Base-by-base conservation (phyloP, 2,888 invertebrate genomes). In the Pseudoips prasinana region DNA sequence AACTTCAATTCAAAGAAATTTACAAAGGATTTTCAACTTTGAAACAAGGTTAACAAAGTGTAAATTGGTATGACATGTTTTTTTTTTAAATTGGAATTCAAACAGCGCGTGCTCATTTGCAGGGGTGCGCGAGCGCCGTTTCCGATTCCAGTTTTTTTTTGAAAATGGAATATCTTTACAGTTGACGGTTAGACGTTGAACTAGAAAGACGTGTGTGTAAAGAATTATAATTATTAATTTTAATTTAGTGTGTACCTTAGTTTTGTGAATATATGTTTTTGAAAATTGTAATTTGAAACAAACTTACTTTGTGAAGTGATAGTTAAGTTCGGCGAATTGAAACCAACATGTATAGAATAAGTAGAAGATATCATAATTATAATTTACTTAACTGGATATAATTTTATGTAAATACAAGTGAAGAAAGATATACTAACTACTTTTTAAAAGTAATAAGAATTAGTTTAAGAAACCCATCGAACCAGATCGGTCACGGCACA, bases 71-170 rank as follows among this genome's bases (percentile, higher is more conserved):
- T 5, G 4, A 1, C 3, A 8, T 3, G 10, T 5, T 1, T 10
- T 24, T 23, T 23, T 29, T 43, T 32, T 10, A 24, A 42, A 6
- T 43, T 47, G 35, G 39, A 37, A 41, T 53, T 43, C 28, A 37
- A 45, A 37, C 38, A 67, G 81, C 85, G 76, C 85, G 86, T 85
- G 84, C 85, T 70, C 41, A 46, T 59, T 52, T 46, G 63, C 63
- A 74, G 69, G 86, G 86, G 85, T 86, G 87, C 87, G 86, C 79
- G 50, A 56, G 68, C 82, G 85, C 73, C 73, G 58, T 71, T 76
- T 78, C 76, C 82, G 77, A 76, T 66, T 67, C 63, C 53, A 58
- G 52, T 62, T 65, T 60, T 69, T 83, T 57, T 53, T 81, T 69
- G 47, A 72, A 70, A 71, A 76, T 57, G 55, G 63, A 65, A 69